phyloP scores from a whole-genome alignment of 2,113 vertebrate species.

The Microtus pennsylvanicus region DNA sequence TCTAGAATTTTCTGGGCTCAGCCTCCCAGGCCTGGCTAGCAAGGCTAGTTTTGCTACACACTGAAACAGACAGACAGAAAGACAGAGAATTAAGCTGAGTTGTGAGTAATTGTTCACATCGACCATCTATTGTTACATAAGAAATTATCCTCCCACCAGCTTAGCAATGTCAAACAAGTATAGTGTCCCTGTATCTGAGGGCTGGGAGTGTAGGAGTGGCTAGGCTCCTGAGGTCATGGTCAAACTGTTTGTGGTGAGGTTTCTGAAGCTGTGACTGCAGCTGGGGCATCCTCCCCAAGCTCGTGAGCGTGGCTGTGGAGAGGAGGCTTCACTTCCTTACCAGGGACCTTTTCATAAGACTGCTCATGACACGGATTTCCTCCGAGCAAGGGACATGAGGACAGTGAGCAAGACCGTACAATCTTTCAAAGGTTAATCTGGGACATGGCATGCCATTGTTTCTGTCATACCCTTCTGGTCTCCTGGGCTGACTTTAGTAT shows the following conservation, averaged over 20 bases:
- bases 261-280: not conserved
- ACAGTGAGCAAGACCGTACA: not conserved
- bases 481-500: not conserved
- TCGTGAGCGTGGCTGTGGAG: not conserved
- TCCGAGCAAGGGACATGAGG: not conserved
- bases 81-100: not conserved
- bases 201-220: not conserved
- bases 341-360: not conserved
- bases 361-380: not conserved
- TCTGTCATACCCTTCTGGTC: not conserved
- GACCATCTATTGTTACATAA: not conserved
- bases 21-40: not conserved
- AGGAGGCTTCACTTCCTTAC: not conserved
- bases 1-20: not conserved
- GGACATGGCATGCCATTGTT: not conserved
- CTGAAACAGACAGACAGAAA: not conserved
- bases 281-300: not conserved
- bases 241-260: not conserved
- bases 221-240: not conserved
- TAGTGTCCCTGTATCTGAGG: slow-evolving; percentile 3
- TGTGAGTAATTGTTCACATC: not conserved
- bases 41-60: not conserved
- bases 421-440: not conserved
- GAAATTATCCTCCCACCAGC: not conserved
- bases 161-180: not conserved